Base-by-base conservation (phyloP, 2,888 invertebrate species). In the Eueremaeus valkanovi region DNA sequence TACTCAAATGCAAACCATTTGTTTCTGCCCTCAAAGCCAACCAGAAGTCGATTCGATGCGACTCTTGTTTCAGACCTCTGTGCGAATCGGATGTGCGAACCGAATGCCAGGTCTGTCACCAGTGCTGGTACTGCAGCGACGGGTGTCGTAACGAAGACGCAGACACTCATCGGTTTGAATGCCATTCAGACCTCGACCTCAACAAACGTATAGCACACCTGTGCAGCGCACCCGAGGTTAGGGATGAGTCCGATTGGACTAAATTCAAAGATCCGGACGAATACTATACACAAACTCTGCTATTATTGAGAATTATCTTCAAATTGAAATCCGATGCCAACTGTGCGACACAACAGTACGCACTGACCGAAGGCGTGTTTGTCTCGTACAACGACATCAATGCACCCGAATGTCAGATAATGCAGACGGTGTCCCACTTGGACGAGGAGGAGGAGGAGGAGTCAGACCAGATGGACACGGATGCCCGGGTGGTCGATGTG, bases 191-290 rank as follows among this genome's bases (percentile, higher is more conserved):
- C 33, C 5, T 27, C 24, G 55, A 55, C 24, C 16, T 63, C 3
- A 63, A 6, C 3, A 31, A 63, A 63, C 3, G 29, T 18, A 33
- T 63, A 9, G 27, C 16, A 5, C 11, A 63, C 8, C 3, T 13
- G n/a, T 63, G 29, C 16, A 33, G 13, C 18, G 5, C 18, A 16
- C 33, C 16, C 1, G 33, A 63, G 21, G 33, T 63, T 63, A 5
- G 33, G 8, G 63, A 63, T 13, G 63, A 63, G 33, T 63, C 33
- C 18, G 63, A 63, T 63, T 63, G 63, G 63, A 6, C 2, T 63
- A 63, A 63, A 33, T 63, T 63, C 27, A 63, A 16, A 33, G 63
- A 63, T 33, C 16, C n/a, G n/a, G 63, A 63, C 31, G 63, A 63
- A 33, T 63, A 5, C 2, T 5, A 31, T 3, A 63, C 63, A 33